These are phyloP conservation scores for Nasonia giraulti DNA, from an alignment of 1,140 invertebrate species.

Conservation along the genomic window DNA sequence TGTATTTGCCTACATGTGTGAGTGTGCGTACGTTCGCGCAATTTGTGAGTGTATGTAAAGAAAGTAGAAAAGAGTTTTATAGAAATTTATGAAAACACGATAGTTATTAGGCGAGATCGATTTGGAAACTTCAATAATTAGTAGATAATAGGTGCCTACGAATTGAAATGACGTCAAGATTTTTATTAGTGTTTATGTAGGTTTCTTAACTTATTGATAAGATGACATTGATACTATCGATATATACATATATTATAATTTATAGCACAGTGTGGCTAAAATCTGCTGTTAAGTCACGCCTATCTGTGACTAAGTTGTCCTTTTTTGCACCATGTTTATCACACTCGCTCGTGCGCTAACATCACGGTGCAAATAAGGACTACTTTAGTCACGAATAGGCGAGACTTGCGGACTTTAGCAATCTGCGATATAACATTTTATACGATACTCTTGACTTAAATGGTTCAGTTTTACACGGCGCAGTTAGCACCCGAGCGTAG, in stretches of 20 bases:
- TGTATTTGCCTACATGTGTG: neutral
- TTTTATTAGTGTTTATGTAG: neutral
- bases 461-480: too few relatives aligned
- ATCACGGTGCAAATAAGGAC: too few relatives aligned
- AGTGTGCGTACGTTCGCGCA: neutral
- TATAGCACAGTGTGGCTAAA: too few relatives aligned
- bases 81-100: conserved; percentile 16
- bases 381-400: too few relatives aligned
- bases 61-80: conserved; percentile 33
- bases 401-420: too few relatives aligned
- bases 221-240: neutral
- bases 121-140: neutral
- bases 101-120: neutral
- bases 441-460: too few relatives aligned
- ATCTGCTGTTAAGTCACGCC: too few relatives aligned
- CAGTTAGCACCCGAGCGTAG: too few relatives aligned
- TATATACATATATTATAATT: neutral
- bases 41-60: neutral
- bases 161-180: neutral
- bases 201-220: neutral
- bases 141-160: neutral
- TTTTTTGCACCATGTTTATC: too few relatives aligned
- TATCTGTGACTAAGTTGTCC: too few relatives aligned
- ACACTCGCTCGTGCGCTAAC: too few relatives aligned
- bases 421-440: too few relatives aligned